Base-by-base conservation (phyloP, 2,113 vertebrate genomes). In the Dissostichus mawsoni region DNA sequence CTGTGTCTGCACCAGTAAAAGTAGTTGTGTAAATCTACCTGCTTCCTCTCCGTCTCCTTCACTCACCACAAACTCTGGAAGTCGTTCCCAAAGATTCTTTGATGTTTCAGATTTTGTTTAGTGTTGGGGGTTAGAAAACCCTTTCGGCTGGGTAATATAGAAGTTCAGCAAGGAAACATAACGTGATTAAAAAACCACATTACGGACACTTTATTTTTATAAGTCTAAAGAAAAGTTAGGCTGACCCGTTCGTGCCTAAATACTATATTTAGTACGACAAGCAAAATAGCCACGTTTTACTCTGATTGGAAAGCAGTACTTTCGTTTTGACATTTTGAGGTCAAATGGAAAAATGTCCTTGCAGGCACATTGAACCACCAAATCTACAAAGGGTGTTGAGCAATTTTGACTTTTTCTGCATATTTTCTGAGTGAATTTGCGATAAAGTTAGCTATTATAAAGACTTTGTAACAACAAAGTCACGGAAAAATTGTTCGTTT, bases 1-100 rank as follows among this genome's bases (percentile, higher is more conserved):
- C 62, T 69, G 80, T 44, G 36, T 81, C 58, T 65, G 74, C 25
- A 51, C 41, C 63, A 73, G 51, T 77, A 16, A 79, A 70, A 6
- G 16, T 8, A 25, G 20, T 55, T 68, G 45, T 69, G 44, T 55
- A 61, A 69, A 65, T 69, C 17, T 45, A 51, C 81, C 41, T 74
- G 20, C 63, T 74, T 64, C 51, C 45, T 11, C 52, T 68, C 23
- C 4, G 12, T 61, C n/a, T 68, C 59, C 12, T 41, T 53, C 12
- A 50, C 65, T 20, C 16, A 41, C 20, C 8, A 11, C 44, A 45
- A 44, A 41, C 6, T 16, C 59, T 57, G 58, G 12, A 78, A 25
- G 63, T 78, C 7, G 16, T 47, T 53, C 16, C 1, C 17, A 17
- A 23, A 61, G 47, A 29, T 53, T 29, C 8, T 72, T 48, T 77